These are phyloP conservation scores for Pantherophis alleghaniensis DNA, from an alignment of 2,797 vertebrate species.

Conservation along the genomic window DNA sequence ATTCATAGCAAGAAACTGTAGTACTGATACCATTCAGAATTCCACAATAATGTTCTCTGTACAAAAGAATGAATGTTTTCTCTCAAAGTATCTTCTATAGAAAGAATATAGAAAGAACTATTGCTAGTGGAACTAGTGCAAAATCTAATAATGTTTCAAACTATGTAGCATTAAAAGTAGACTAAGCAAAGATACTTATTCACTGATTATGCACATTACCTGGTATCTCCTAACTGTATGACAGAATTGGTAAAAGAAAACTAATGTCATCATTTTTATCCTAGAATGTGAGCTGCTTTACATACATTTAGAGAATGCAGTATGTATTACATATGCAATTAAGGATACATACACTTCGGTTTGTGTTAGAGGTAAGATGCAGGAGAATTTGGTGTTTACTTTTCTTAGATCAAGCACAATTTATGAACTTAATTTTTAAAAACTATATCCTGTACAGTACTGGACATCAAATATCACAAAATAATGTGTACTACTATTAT, in stretches of 20 bases:
- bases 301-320: neutral
- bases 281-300: neutral
- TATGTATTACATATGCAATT: neutral
- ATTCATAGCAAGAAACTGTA: constrained; percentile 83
- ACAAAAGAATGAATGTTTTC: constrained; percentile 85
- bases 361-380: neutral
- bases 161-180: neutral
- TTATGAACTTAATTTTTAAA: constrained; percentile 8
- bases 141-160: neutral
- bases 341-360: neutral
- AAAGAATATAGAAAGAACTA: constrained; percentile 58
- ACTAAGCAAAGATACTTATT: neutral
- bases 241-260: neutral
- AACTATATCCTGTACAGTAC: neutral
- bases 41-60: constrained; percentile 88
- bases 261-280: neutral
- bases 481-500: neutral
- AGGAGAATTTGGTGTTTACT: neutral
- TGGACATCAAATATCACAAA: neutral
- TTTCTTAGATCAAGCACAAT: neutral
- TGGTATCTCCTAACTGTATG: neutral
- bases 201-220: neutral
- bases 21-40: constrained; percentile 87
- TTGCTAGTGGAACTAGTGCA: neutral
- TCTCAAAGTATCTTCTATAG: constrained; percentile 76